Base-by-base conservation (phyloP, 1,140 invertebrate genomes). In the Pseudomyrmex sp. region DNA sequence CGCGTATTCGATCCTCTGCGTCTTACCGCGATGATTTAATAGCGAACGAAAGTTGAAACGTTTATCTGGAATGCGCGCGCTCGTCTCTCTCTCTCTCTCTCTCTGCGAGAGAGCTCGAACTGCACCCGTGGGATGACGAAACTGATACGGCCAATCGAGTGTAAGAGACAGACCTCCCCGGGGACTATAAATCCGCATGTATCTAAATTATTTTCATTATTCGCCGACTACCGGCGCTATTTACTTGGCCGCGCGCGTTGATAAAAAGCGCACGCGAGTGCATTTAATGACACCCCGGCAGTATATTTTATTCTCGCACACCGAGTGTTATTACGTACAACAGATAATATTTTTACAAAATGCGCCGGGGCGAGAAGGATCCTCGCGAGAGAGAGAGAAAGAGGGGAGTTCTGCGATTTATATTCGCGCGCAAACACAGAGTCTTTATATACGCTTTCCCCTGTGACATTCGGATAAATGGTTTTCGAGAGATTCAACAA, bases 21-120 rank as follows among this genome's bases (percentile, higher is more conserved):
- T 87, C 86, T 88, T 88, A 70, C 5, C 35, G 35, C 85, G 68
- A 88, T 87, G 86, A 88, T 87, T 87, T 87, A 88, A 87, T 87
- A 66, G 73, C 80, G 68, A 15, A 23, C 20, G 59, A 82, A 77
- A 61, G 59, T 68, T 48, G 46, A 69, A 26, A 8, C 68, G 80
- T 59, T 72, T 83, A 72, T 76, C 58, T 26, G 52, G 83, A 70
- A 83, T 52, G 68, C 56, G 5, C 35, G 35, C 35, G 35, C 35
- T 5, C 26, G 1, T 7, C 35, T 35, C 26, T 26, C 26, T 35
- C 3, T 35, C 26, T 35, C 35, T 35, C 35, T 35, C 35, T 35
- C 35, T 74, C 52, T 9, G 13, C 56, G 23, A 62, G 23, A 62
- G 54, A 35, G 5, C 7, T 35, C 84, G 85, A 87, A 88, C 80